Evolutionary conservation across 1,140 invertebrate genomes (phyloP).

Genomic region (Eriosoma lanigerum): DNA sequence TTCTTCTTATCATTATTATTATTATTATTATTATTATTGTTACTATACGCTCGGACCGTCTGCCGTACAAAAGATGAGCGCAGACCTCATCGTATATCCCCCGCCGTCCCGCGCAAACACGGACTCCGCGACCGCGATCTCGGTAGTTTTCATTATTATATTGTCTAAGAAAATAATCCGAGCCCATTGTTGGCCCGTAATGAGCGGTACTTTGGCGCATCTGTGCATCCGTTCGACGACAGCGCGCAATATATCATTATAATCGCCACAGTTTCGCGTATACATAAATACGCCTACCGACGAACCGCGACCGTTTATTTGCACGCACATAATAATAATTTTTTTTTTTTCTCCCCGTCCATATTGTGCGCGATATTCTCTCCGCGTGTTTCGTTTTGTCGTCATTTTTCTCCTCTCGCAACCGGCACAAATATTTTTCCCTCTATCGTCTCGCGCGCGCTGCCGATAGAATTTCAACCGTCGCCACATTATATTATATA

Average conservation of each 20-base stretch:
- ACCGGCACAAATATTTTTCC: no score
- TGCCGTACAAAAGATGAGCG: no score
- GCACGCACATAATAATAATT: neutral
- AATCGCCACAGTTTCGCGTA: conserved; percentile 39
- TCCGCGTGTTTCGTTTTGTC: no score
- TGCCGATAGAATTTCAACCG: no score
- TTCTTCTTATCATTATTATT: no score
- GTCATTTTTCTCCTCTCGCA: no score
- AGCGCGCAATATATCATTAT: conserved; percentile 43
- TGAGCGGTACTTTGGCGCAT: conserved; percentile 48
- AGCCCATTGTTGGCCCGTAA: conserved; percentile 45
- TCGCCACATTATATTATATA: no score
- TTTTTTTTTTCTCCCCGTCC: neutral
- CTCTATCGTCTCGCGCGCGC: no score
- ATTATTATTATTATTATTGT: no score
- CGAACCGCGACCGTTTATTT: conserved; percentile 14
- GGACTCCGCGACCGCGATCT: no score
- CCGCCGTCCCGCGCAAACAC: neutral
- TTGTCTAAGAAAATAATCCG: conserved; percentile 50
- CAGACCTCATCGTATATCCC: no score
- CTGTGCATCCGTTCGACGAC: conserved; percentile 46
- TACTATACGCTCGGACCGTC: no score
- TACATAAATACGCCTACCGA: neutral
- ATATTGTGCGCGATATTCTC: neutral
- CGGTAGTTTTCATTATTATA: conserved; percentile 37